Conservation (phyloP, 2,113 vertebrate species). For the Chelonoidis abingdonii region DNA sequence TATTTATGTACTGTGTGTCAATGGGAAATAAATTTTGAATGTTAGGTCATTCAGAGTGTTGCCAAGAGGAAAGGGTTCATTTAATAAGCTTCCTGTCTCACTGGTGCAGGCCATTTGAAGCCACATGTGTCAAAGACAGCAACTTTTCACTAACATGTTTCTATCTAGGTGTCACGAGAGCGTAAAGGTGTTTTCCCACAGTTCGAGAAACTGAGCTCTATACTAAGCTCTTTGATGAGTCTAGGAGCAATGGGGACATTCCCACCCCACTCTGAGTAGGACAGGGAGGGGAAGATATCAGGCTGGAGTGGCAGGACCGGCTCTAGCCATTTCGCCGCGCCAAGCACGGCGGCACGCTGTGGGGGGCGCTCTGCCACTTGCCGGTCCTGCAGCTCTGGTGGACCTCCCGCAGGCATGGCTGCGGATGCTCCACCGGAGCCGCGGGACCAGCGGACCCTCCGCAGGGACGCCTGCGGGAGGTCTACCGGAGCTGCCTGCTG, state of each 20-base stretch:
- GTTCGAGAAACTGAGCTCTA: not conserved
- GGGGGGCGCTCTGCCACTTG: too few species aligned
- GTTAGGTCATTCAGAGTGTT: not conserved
- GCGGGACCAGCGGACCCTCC: too few species aligned
- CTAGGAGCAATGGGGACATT: not conserved
- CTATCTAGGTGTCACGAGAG: not conserved
- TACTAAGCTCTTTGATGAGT: not conserved
- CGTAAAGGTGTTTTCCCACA: conserved; percentile 13
- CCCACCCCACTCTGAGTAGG: not conserved
- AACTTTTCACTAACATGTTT: conserved; percentile 19
- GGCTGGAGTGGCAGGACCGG: not conserved
- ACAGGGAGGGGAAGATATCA: not conserved
- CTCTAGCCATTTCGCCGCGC: too few species aligned
- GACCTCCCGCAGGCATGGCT: too few species aligned
- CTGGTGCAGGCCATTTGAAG: conserved; percentile 31
- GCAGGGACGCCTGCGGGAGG: too few species aligned
- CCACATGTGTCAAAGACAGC: not conserved
- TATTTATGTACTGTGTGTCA: conserved; percentile 15
- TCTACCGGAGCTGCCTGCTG: too few species aligned
- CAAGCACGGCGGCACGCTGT: too few species aligned
- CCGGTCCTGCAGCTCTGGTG: too few species aligned
- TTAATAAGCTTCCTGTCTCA: conserved; percentile 21
- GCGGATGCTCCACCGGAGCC: too few species aligned
- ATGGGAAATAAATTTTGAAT: conserved; percentile 23
- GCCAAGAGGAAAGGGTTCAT: not conserved